Evolutionary conservation across 2,797 vertebrate species (phyloP).

Genomic region (Okamejei kenojei): DNA sequence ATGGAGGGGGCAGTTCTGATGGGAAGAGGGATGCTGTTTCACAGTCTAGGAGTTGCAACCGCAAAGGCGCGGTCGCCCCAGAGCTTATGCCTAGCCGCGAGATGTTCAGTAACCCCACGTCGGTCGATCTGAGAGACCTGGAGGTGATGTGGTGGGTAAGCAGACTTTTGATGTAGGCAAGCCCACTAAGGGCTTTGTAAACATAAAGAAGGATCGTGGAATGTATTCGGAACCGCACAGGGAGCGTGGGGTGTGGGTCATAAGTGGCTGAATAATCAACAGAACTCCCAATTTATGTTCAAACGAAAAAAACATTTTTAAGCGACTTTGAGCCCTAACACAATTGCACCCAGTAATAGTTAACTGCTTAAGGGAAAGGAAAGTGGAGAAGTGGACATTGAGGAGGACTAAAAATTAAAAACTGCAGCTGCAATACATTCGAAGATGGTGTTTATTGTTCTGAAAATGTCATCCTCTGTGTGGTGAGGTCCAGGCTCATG

Average conservation of each 20-base stretch:
- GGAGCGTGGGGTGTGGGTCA: neutral
- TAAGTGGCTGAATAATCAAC: neutral
- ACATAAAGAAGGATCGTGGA: no score
- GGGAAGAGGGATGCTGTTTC: no score
- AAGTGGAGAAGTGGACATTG: neutral
- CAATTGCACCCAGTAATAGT: neutral
- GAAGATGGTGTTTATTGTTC: neutral
- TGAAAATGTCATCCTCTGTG: neutral
- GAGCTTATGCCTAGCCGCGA: no score
- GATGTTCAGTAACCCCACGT: no score
- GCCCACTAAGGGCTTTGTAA: no score
- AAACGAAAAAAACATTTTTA: neutral
- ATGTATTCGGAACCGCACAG: no score
- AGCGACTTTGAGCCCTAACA: neutral
- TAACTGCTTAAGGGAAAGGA: neutral
- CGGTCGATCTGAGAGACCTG: no score
- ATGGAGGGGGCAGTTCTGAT: no score
- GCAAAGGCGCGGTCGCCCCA: no score
- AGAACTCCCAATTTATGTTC: neutral
- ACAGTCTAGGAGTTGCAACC: no score
- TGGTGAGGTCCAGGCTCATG: conserved; percentile 2
- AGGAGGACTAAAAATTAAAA: neutral
- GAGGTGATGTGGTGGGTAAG: no score
- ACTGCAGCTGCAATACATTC: neutral
- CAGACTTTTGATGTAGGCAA: no score